Base-by-base conservation (phyloP, 2,888 invertebrate species). In the Candidula unifasciata region DNA sequence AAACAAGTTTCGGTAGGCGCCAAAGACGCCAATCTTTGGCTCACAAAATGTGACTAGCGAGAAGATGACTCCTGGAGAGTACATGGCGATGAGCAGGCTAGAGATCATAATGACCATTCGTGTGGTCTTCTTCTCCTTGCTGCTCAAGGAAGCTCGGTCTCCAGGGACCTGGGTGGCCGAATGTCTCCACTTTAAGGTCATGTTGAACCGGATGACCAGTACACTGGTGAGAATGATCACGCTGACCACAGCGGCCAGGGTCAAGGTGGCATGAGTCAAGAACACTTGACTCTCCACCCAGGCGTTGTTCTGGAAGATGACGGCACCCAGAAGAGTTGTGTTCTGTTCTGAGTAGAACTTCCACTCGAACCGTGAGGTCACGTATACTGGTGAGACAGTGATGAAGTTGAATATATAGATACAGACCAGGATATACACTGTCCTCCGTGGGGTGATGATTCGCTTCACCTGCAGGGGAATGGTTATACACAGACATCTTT, bases 401-500 rank as follows among this genome's bases (percentile, higher is more conserved):
- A 37, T 3, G 1, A 80, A n/a, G 24, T 69, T 80, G 0, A 80
- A 1, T 24, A 68, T 0, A 33, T 54, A 79, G 30, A 79, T 79
- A 10, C 30, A 18, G n/a, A 60, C 27, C 37, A 79, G 18, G 3
- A 24, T 37, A 37, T 5, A 16, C 2, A 64, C 35, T 2, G 78
- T 35, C 16, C 78, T 64, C 35, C 6, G 24, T 21, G 80, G 80
- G 2, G 80, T 80, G 16, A 80, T 68, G 68, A 80, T 27, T 52
- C 27, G 37, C 68, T 68, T 68, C 8, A 81, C 73, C n/a, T n/a
- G 6, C 16, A 81, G n/a, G 2, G 81, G 81, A 10, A 44, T n/a
- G n/a, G 73, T 60, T 1, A 81, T 73, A 69, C 71, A 81, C 16
- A 81, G n/a, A 24, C 81, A 81, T 2, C 81, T 52, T 21, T 81